Base-by-base conservation (phyloP, 53 echinoderm and acorn worm genomes). In the Mesocentrotus franciscanus region DNA sequence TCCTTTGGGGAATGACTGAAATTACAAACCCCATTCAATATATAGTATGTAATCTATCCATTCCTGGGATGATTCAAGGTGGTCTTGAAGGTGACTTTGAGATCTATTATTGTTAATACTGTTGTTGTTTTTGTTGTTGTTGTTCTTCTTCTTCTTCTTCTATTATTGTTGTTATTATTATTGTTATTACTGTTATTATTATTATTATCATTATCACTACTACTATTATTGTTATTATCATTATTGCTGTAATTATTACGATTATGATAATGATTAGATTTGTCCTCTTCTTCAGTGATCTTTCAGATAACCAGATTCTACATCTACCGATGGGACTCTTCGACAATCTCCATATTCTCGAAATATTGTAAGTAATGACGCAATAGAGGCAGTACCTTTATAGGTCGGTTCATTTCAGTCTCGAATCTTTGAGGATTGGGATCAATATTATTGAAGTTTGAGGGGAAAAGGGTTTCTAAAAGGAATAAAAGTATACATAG, bases 361-460 rank as follows among this genome's bases (percentile, higher is more conserved):
- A 75, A 61, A 92, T 90, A 58, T 89, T 97, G 97, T 97, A 76
- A 97, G 98, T 97, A 59, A 75, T 11, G 66, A 71, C 11, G 87
- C 70, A 75, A 93, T n/a, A 27, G 49, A 49, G 49, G 49, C 3
- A 49, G 49, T 2, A 6, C 49, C 49, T 49, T 49, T 49, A 7
- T 49, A 49, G 49, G 49, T 49, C 49, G 49, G 49, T 49, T 49
- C 6, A 49, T 49, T 49, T 49, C 6, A 49, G 3, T 4, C 49
- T 49, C 49, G 49, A 49, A 49, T 49, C 49, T 49, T 49, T 2
- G 49, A 49, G 49, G 49, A 49, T 49, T 49, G 49, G 49, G 49
- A 49, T 1, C 7, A 81, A 35, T 81, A 27, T n/a, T 16, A 24
- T 24, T 68, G 6, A 68, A 9, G 7, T 68, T 24, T 68, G 6